Percentiles rank a stretch among this genome's conserved stretches.
These are phyloP conservation scores for Pollenia labialis DNA, from an alignment of 2,888 invertebrate species.

Conservation along the genomic window DNA sequence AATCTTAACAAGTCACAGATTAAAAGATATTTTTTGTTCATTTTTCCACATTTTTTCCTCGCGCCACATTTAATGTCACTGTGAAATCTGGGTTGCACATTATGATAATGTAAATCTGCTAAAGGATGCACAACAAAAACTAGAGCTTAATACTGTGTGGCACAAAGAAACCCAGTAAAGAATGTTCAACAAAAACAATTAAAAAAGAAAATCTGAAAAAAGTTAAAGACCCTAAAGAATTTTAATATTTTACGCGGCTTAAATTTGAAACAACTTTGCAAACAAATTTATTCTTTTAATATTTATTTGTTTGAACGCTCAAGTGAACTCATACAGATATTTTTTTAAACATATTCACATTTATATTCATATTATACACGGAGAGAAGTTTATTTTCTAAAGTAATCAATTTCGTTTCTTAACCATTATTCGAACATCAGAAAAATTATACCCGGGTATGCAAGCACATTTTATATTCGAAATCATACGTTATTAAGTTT, in stretches of 20 bases:
- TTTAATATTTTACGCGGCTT: slow-evolving; percentile 46
- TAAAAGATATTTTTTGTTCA: neutral
- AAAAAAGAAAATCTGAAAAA: neutral
- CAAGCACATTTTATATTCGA: too few relatives aligned
- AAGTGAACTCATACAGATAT: neutral
- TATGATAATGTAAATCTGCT: slow-evolving; percentile 21
- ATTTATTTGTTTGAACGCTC: neutral
- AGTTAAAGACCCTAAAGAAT: slow-evolving; percentile 19
- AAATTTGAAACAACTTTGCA: slow-evolving; percentile 24
- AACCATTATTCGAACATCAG: too few relatives aligned
- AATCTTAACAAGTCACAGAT: neutral
- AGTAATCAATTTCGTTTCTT: too few relatives aligned
- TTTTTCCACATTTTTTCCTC: neutral
- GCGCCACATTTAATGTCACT: slow-evolving; percentile 18
- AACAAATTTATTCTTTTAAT: neutral
- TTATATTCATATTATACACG: too few relatives aligned
- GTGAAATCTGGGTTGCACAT: slow-evolving; percentile 14
- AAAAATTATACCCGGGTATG: too few relatives aligned
- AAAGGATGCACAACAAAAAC: slow-evolving; percentile 24
- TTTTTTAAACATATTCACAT: neutral
- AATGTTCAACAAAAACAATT: neutral
- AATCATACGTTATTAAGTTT: too few relatives aligned
- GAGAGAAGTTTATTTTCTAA: too few relatives aligned
- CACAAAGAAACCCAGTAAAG: neutral
- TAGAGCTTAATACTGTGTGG: slow-evolving; percentile 11